Evolutionary conservation across 2,888 invertebrate species (phyloP).

Genomic region (Aleiodes alternator): DNA sequence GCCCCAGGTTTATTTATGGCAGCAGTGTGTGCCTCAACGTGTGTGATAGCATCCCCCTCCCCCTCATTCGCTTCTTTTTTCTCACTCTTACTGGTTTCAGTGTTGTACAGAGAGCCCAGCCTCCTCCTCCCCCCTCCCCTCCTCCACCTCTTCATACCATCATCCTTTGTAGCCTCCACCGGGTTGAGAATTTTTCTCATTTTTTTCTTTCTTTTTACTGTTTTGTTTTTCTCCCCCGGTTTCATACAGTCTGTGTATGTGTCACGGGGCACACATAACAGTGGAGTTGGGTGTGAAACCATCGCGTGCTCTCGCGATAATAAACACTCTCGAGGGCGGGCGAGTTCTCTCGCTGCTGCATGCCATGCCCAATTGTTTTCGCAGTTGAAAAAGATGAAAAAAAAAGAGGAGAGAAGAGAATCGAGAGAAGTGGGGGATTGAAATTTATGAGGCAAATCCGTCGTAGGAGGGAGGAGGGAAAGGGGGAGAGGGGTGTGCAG

Average conservation of each 20-base stretch:
- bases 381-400: conserved; percentile 1
- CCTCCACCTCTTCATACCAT: not conserved
- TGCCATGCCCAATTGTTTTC: conserved; percentile 44
- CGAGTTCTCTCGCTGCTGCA: conserved; percentile 30
- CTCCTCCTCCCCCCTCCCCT: not conserved
- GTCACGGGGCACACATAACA: conserved; percentile 25
- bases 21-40: conserved; percentile 36
- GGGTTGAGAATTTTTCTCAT: conserved; percentile 9
- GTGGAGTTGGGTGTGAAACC: conserved; percentile 44
- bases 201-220: not conserved
- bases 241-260: conserved; percentile 34
- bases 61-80: conserved; percentile 6
- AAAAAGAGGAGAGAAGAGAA: conserved; percentile 4
- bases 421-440: conserved; percentile 1
- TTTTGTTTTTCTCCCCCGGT: not conserved
- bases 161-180: conserved; percentile 33
- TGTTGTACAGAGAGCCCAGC: conserved; percentile 8
- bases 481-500: not conserved
- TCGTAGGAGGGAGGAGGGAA: not conserved
- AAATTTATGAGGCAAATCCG: conserved; percentile 43
- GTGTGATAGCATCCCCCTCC: conserved; percentile 22
- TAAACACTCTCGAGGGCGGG: conserved; percentile 42
- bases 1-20: conserved; percentile 54
- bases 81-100: not conserved
- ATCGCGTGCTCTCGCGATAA: conserved; percentile 44